Conservation (phyloP, 2,113 vertebrate genomes). For the Chinchilla lanigera region DNA sequence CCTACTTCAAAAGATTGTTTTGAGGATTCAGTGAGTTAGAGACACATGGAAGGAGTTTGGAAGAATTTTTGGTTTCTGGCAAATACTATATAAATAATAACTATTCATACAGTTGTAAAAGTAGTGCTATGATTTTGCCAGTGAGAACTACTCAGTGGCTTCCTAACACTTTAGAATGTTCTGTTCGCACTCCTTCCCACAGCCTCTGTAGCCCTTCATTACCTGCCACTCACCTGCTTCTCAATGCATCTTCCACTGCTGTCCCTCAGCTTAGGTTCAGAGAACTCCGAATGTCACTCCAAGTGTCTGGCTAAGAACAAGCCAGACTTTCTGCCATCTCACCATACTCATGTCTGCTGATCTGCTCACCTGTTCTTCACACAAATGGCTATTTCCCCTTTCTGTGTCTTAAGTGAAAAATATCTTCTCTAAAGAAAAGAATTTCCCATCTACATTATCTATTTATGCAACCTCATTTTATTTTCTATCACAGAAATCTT, state of each 20-base stretch:
- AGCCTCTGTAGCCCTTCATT: fast-evolving
- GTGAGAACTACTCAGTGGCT: background rate
- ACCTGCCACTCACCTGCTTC: background rate
- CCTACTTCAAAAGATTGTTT: background rate
- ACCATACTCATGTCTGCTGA: background rate
- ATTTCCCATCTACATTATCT: background rate
- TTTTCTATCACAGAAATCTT: background rate
- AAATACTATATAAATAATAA: background rate
- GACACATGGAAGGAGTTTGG: background rate
- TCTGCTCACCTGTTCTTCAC: background rate
- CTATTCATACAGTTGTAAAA: background rate
- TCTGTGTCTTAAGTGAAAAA: constrained; percentile 10
- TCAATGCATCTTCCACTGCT: background rate
- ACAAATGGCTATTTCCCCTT: background rate
- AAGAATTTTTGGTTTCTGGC: background rate
- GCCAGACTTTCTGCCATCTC: background rate
- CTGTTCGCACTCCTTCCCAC: background rate
- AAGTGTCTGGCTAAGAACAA: background rate
- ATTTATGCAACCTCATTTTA: background rate
- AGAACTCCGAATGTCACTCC: background rate
- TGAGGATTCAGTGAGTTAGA: background rate
- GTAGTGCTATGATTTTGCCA: background rate
- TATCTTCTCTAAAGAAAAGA: background rate
- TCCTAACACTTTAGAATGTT: background rate
- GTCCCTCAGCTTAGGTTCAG: background rate